Evolutionary conservation across 2,797 vertebrate genomes (phyloP).

Genomic region (Merluccius polli): DNA sequence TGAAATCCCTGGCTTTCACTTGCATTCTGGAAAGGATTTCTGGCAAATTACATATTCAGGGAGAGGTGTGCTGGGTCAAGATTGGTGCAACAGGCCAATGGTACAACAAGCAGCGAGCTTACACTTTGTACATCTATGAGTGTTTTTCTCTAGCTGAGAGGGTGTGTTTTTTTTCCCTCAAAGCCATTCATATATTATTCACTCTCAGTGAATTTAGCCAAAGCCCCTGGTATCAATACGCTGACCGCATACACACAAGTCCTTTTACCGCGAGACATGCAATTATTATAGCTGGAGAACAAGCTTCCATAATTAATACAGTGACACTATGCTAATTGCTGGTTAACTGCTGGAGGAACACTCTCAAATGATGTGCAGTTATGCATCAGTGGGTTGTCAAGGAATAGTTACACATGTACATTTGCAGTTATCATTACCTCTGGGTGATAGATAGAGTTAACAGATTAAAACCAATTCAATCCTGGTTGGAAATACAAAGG

Average conservation of each 20-base stretch:
- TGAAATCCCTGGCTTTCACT: conserved; percentile 29
- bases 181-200: conserved; percentile 33
- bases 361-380: too few species aligned
- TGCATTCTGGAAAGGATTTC: conserved; percentile 40
- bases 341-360: neutral
- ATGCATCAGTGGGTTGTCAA: neutral
- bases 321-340: neutral
- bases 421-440: neutral
- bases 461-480: neutral
- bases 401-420: neutral
- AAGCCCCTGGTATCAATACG: neutral
- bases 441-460: neutral
- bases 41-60: conserved; percentile 23
- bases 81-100: conserved; percentile 14
- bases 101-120: conserved; percentile 5
- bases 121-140: conserved; percentile 16
- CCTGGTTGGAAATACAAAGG: neutral
- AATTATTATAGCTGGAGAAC: neutral
- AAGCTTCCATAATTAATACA: neutral
- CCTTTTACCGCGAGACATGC: neutral
- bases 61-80: conserved; percentile 24
- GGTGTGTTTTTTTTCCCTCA: conserved; percentile 11
- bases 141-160: conserved; percentile 14
- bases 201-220: neutral
- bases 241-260: neutral